Percentiles rank a stretch among this genome's conserved stretches.
These are phyloP conservation scores for Eurypyga helias DNA, from an alignment of 2,113 vertebrate genomes.

Conservation along the genomic window DNA sequence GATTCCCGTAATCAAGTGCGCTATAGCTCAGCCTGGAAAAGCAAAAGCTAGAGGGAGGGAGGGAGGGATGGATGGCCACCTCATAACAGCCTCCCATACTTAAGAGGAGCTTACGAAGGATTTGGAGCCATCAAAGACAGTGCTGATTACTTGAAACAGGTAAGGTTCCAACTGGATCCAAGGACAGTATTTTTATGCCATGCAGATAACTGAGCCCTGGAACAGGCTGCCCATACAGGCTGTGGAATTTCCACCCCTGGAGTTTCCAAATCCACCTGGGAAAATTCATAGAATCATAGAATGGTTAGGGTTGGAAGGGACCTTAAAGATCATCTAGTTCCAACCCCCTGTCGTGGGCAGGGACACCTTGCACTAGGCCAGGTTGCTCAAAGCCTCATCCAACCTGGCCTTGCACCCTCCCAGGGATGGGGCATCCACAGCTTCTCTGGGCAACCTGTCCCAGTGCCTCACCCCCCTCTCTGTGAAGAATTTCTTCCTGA, in stretches of 20 bases:
- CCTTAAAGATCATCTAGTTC: no score
- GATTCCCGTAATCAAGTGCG: background rate
- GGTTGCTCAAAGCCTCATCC: no score
- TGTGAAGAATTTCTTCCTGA: no score
- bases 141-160: background rate
- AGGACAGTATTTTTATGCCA: background rate
- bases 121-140: background rate
- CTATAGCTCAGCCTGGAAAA: background rate
- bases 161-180: background rate
- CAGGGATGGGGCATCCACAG: no score
- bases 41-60: background rate
- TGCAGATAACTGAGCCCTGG: background rate
- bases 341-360: no score
- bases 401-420: no score
- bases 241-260: background rate
- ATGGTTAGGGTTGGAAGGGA: no score
- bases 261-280: background rate
- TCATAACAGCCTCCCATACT: background rate
- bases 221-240: background rate
- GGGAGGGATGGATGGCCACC: background rate
- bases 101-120: background rate
- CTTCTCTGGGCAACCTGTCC: no score
- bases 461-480: no score
- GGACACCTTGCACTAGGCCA: no score
- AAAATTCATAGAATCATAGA: no score